Evolutionary conservation across 92 coral and sea anemone species (phyloP).

Genomic region (Galaxea fascicularis): DNA sequence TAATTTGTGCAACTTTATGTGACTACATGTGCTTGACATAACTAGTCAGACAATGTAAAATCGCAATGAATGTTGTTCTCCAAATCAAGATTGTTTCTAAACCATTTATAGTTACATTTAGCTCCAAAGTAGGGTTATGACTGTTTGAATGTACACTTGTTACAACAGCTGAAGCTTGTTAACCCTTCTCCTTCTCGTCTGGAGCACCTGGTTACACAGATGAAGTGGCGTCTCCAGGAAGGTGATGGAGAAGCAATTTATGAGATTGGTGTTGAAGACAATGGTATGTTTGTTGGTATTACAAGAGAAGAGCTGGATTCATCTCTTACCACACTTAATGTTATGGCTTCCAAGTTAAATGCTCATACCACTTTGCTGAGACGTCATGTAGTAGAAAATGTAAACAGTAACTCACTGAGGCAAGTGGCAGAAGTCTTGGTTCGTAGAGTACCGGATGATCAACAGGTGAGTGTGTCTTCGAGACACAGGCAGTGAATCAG

Average conservation of each 20-base stretch:
- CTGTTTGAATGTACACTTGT: background rate
- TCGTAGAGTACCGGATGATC: slow-evolving; percentile 95
- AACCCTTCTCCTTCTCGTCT: slow-evolving; percentile 89
- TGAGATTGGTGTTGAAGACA: slow-evolving; percentile 97
- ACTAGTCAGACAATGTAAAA: no score
- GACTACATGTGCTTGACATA: no score
- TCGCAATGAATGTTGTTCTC: no score
- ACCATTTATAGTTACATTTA: no score
- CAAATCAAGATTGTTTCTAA: background rate
- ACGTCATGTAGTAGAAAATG: slow-evolving; percentile 63
- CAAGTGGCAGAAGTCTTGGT: slow-evolving; percentile 91
- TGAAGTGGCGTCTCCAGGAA: slow-evolving; percentile 99
- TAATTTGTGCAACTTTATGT: no score
- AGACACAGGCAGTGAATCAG: no score
- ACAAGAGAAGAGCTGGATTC: slow-evolving; percentile 85
- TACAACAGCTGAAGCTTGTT: slow-evolving; percentile 89
- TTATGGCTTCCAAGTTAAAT: slow-evolving; percentile 90
- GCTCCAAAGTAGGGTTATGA: background rate
- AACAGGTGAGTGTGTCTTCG: slow-evolving; percentile 77
- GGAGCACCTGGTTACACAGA: slow-evolving; percentile 92
- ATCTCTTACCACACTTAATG: slow-evolving; percentile 81
- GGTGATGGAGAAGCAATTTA: slow-evolving; percentile 99
- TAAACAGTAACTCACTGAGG: slow-evolving; percentile 39
- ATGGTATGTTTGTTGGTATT: slow-evolving; percentile 90
- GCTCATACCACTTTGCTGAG: slow-evolving; percentile 89